A percentile compares a stretch with the other conserved stretches of the same genome.
phyloP scores from a whole-genome alignment of 1,140 invertebrate genomes.

The Drosophila neocordata region DNA sequence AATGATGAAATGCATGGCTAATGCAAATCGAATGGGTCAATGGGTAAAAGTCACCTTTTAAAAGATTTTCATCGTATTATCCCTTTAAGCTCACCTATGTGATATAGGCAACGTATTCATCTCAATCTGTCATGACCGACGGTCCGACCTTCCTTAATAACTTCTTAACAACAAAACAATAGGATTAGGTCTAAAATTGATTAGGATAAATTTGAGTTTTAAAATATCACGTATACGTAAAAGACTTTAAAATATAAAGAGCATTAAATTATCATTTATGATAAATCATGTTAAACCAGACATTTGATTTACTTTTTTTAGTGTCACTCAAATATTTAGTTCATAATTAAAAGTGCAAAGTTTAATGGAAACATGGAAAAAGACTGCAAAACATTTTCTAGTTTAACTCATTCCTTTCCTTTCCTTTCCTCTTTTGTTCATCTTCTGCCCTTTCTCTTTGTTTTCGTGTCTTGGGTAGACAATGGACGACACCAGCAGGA shows the following conservation, averaged over 20 bases:
- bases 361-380: constrained; percentile 40
- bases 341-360: constrained; percentile 62
- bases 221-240: too few relatives aligned
- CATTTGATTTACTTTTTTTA: neutral
- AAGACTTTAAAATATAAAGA: too few relatives aligned
- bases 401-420: neutral
- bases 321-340: constrained; percentile 38
- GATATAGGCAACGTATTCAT: too few relatives aligned
- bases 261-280: too few relatives aligned
- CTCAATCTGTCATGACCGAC: too few relatives aligned
- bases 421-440: too few relatives aligned
- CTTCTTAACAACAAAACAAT: too few relatives aligned
- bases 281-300: neutral
- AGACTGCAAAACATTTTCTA: constrained; percentile 1
- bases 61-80: too few relatives aligned
- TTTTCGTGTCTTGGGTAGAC: constrained; percentile 1
- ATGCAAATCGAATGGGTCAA: constrained; percentile 35
- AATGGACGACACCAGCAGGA: constrained; percentile 33
- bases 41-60: neutral
- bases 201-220: too few relatives aligned
- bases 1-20: constrained; percentile 39
- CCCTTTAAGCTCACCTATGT: too few relatives aligned
- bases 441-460: neutral
- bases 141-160: too few relatives aligned
- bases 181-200: too few relatives aligned